Conservation (phyloP, 2,113 vertebrate species). For the Misgurnus mizolepis region DNA sequence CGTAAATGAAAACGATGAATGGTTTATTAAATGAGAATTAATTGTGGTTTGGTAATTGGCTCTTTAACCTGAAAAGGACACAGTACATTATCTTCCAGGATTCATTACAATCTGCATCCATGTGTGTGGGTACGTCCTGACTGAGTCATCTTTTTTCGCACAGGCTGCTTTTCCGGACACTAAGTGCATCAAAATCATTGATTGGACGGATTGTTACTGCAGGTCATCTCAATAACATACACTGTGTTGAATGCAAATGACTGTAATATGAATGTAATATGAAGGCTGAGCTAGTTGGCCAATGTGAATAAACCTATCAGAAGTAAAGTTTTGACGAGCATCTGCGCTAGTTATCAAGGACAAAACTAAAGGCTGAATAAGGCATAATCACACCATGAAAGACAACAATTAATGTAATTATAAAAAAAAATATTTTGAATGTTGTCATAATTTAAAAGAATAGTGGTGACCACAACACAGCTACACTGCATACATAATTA, state of each 20-base stretch:
- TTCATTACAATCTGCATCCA: constrained; percentile 39
- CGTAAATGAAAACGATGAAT: constrained; percentile 51
- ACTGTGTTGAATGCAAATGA: constrained; percentile 39
- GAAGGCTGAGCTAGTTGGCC: not conserved
- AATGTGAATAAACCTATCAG: no score
- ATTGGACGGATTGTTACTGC: constrained; percentile 48
- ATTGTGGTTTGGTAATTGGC: constrained; percentile 47
- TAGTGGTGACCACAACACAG: no score
- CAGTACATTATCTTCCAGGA: constrained; percentile 38
- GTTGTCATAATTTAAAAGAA: no score
- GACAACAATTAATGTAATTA: no score
- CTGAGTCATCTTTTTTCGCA: constrained; percentile 39
- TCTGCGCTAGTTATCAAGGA: no score
- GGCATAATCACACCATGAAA: no score
- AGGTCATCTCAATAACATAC: constrained; percentile 36
- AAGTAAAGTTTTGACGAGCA: no score
- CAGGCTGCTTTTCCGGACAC: constrained; percentile 30
- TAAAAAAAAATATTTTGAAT: no score
- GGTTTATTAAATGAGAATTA: constrained; percentile 48
- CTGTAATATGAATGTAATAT: not conserved
- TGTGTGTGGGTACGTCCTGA: constrained; percentile 30
- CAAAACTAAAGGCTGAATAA: no score
- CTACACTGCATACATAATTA: no score
- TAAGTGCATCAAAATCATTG: constrained; percentile 49
- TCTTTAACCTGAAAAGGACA: constrained; percentile 48